Evolutionary conservation across 1,140 invertebrate species (phyloP).

Genomic region (Leguminivora glycinivorella): DNA sequence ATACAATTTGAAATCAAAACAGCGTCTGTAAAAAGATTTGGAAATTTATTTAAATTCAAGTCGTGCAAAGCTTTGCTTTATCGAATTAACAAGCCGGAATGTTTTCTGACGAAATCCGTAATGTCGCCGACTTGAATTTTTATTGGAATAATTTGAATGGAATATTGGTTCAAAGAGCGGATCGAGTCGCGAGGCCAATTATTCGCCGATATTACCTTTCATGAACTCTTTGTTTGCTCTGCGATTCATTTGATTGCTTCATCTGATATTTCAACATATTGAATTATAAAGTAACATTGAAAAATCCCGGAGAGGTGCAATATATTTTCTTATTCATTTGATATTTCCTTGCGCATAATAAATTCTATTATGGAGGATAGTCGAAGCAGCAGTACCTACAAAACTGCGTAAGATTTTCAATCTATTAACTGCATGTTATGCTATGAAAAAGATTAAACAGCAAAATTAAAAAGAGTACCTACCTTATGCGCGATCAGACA

Average conservation of each 20-base stretch:
- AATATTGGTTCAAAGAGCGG: slow-evolving; percentile 1
- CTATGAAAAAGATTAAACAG: too few species aligned
- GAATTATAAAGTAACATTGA: too few species aligned
- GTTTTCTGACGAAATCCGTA: background rate
- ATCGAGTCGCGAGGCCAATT: slow-evolving; percentile 8
- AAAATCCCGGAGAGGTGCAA: too few species aligned
- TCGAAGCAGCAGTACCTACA: too few species aligned
- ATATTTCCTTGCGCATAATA: too few species aligned
- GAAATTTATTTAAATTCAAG: slow-evolving; percentile 4
- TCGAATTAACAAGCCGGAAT: background rate
- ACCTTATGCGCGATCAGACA: too few species aligned
- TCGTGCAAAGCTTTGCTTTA: slow-evolving; percentile 2
- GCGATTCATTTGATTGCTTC: slow-evolving; percentile 13
- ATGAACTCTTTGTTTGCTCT: background rate
- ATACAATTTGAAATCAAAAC: background rate
- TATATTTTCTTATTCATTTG: too few species aligned
- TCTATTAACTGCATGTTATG: too few species aligned
- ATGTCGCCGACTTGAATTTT: slow-evolving; percentile 9
- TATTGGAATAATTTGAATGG: slow-evolving; percentile 21
- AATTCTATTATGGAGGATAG: too few species aligned
- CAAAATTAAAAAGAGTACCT: too few species aligned
- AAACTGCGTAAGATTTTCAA: too few species aligned
- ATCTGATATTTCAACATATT: slow-evolving; percentile 4
- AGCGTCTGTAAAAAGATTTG: background rate
- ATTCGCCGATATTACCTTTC: slow-evolving; percentile 19